A percentile compares a stretch with the other conserved stretches of the same genome.
Conservation (phyloP, 2,797 vertebrate species). For the Neoniphon sammara region DNA sequence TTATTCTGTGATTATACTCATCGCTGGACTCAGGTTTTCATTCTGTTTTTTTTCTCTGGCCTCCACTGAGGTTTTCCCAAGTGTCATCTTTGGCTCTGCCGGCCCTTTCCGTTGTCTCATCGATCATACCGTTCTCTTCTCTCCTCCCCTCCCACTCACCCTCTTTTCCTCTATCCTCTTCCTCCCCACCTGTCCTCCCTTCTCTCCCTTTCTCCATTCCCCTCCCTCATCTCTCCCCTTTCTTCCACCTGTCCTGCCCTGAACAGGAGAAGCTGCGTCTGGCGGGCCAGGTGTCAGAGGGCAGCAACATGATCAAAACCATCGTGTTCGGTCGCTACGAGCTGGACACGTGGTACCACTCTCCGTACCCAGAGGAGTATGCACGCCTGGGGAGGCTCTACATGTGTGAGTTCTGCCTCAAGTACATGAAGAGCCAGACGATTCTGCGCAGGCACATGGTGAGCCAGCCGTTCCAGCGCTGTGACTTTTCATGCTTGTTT, state of each 20-base stretch:
- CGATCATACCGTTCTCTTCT: not conserved
- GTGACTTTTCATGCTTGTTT: not conserved
- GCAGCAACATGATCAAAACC: constrained; percentile 97
- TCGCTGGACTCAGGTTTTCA: too few species aligned
- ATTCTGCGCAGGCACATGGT: constrained; percentile 97
- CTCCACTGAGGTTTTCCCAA: too few species aligned
- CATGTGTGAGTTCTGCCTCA: constrained; percentile 98
- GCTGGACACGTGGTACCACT: constrained; percentile 98
- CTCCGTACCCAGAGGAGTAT: constrained; percentile 96
- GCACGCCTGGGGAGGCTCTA: constrained; percentile 94
- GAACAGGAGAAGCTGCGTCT: constrained; percentile 93
- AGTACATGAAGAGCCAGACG: constrained; percentile 99
- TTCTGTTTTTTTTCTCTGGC: too few species aligned
- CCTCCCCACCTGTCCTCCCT: constrained; percentile 1
- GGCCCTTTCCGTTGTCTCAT: too few species aligned
- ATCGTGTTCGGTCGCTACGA: constrained; percentile 95
- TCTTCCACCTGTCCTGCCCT: constrained; percentile 1
- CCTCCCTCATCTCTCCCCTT: not conserved
- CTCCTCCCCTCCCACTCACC: constrained; percentile 3
- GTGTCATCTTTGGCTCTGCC: too few species aligned
- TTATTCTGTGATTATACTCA: too few species aligned
- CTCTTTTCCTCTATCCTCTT: constrained; percentile 41
- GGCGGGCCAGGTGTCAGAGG: constrained; percentile 92
- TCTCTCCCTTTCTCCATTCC: not conserved
- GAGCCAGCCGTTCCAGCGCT: constrained; percentile 12